Evolutionary conservation across 2,888 invertebrate genomes (phyloP).

Genomic region (Metallyticus violacea): DNA sequence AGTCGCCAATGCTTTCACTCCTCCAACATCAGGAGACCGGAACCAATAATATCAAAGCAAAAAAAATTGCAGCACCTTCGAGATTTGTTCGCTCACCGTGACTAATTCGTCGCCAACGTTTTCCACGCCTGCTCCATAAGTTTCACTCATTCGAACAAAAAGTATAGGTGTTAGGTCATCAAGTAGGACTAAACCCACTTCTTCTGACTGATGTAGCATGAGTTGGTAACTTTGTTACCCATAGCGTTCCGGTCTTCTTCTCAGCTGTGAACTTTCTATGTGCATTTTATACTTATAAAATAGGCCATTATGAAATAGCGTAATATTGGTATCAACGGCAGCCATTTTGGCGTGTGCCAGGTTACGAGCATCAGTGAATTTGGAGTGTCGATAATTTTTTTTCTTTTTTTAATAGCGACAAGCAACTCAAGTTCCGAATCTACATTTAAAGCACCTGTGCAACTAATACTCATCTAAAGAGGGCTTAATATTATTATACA

Average conservation of each 20-base stretch:
- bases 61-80: background rate
- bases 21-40: background rate
- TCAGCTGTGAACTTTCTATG: background rate
- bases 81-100: background rate
- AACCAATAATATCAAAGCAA: background rate
- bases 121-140: no score
- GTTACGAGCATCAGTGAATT: no score
- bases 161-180: background rate
- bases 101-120: background rate
- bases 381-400: no score
- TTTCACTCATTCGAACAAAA: background rate
- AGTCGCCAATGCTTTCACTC: background rate
- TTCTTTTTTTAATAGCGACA: no score
- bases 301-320: no score
- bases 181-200: background rate
- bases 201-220: background rate
- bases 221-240: background rate
- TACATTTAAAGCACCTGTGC: no score
- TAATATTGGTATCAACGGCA: background rate
- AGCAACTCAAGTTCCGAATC: no score
- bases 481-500: no score
- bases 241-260: background rate
- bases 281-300: background rate
- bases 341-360: no score
- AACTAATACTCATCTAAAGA: no score